A percentile compares a stretch with the other conserved stretches of the same genome.
These are phyloP conservation scores for Petrolisthes cinctipes DNA, from an alignment of 2,888 invertebrate species.

Conservation along the genomic window DNA sequence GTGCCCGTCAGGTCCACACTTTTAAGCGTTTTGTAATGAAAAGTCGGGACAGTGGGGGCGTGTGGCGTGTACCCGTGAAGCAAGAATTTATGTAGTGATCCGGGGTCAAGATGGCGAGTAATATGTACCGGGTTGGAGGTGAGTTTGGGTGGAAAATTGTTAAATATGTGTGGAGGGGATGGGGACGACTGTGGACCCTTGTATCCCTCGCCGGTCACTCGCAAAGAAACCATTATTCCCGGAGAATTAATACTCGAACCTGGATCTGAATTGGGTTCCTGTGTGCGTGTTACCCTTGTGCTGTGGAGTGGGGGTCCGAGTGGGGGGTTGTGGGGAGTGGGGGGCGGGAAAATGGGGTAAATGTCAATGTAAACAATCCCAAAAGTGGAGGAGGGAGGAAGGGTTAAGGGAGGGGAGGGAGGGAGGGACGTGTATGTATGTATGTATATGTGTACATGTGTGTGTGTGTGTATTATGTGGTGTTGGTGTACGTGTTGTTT, in stretches of 20 bases:
- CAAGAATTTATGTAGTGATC: slow-evolving; percentile 46
- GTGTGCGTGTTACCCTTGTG: background rate
- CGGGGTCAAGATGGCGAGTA: slow-evolving; percentile 58
- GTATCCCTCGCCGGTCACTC: slow-evolving; percentile 31
- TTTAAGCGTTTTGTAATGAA: slow-evolving; percentile 48
- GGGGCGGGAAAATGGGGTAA: background rate
- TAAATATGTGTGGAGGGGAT: slow-evolving; percentile 12
- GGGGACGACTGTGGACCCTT: background rate
- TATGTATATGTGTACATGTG: slow-evolving; percentile 1
- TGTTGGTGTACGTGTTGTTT: background rate
- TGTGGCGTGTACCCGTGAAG: slow-evolving; percentile 32
- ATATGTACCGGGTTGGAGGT: slow-evolving; percentile 61
- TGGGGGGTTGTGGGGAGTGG: background rate
- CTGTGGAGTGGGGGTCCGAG: background rate
- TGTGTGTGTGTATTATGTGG: background rate
- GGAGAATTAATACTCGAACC: slow-evolving; percentile 11
- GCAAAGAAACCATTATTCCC: slow-evolving; percentile 24
- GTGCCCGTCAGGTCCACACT: slow-evolving; percentile 48
- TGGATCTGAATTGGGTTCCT: no score
- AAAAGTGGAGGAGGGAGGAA: slow-evolving; percentile 20
- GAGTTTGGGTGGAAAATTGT: slow-evolving; percentile 30
- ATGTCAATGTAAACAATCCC: slow-evolving; percentile 36
- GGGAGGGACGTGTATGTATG: background rate
- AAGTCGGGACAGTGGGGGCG: slow-evolving; percentile 36
- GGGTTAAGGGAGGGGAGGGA: background rate